These are phyloP conservation scores for Echinometra lucunter DNA, from an alignment of 53 echinoderm and acorn worm genomes.

Conservation along the genomic window DNA sequence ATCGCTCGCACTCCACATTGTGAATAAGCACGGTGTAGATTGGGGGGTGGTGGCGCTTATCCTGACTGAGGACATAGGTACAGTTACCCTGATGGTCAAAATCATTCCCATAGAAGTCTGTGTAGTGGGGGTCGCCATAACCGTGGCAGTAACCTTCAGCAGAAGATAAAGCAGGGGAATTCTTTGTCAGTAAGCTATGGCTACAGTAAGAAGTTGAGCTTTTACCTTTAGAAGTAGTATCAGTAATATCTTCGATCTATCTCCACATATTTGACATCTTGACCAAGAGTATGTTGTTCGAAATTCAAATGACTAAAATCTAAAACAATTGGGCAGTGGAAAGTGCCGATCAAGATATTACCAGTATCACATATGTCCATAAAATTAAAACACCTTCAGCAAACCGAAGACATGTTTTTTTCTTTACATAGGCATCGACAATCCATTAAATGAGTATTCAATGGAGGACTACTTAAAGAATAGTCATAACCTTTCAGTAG, in stretches of 20 bases:
- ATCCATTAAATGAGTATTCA: background rate
- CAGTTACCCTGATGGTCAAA: constrained; percentile 93
- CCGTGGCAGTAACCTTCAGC: constrained; percentile 85
- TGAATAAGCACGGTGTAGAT: constrained; percentile 76
- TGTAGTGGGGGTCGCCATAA: constrained; percentile 94
- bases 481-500: background rate
- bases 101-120: constrained; percentile 77
- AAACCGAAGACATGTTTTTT: background rate
- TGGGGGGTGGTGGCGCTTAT: constrained; percentile 66
- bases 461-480: background rate
- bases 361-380: background rate
- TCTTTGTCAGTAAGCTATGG: too few species aligned
- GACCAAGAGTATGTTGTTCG: too few species aligned
- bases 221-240: too few species aligned
- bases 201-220: too few species aligned
- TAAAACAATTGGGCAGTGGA: too few species aligned
- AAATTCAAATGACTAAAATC: too few species aligned
- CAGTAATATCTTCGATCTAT: too few species aligned
- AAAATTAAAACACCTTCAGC: background rate
- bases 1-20: constrained; percentile 79
- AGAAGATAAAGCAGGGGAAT: background rate
- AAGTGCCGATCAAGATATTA: background rate
- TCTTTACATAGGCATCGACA: background rate
- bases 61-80: constrained; percentile 82
- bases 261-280: too few species aligned